These are phyloP conservation scores for Cuculus canorus DNA, from an alignment of 2,797 vertebrate species.

Conservation along the genomic window DNA sequence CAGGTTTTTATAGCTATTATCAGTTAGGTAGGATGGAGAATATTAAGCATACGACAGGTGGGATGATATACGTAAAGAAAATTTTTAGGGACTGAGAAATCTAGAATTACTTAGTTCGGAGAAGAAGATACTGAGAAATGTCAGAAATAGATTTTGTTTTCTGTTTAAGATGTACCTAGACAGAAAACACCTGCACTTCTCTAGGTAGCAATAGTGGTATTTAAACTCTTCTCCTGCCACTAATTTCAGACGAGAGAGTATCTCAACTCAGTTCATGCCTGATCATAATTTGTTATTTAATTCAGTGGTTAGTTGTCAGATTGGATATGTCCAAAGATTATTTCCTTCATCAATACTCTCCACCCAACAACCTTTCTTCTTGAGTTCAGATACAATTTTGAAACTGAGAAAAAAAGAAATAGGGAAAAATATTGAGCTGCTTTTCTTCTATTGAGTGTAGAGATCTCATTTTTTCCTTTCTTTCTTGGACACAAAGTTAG, in stretches of 20 bases:
- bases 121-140: neutral
- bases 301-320: neutral
- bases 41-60: neutral
- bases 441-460: neutral
- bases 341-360: neutral
- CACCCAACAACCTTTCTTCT: neutral
- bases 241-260: neutral
- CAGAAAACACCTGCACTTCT: neutral
- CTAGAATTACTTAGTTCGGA: neutral
- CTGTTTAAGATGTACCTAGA: neutral
- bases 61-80: slow-evolving; percentile 1
- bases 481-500: neutral
- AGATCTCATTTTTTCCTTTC: neutral
- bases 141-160: neutral
- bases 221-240: neutral
- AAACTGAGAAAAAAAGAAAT: neutral
- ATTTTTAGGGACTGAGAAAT: neutral
- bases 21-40: neutral
- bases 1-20: neutral
- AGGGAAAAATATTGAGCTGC: accelerated
- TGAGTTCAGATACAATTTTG: neutral
- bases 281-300: neutral
- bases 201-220: neutral
- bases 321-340: neutral
- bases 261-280: neutral